A percentile compares a stretch with the other conserved stretches of the same genome.
phyloP scores from a whole-genome alignment of 2,113 vertebrate species.

The Cebus imitator region DNA sequence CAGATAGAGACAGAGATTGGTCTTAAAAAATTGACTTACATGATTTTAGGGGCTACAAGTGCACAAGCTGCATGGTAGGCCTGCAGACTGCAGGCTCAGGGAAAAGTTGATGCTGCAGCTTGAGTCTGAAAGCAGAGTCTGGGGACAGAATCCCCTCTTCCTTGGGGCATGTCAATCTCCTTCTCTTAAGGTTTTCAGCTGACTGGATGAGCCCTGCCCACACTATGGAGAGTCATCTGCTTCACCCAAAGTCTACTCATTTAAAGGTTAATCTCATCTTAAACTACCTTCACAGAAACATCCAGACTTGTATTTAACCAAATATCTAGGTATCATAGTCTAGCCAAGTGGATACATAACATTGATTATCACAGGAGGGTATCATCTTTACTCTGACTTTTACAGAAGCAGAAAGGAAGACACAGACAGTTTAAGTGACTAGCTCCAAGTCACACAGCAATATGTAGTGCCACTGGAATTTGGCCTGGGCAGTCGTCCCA shows the following conservation, averaged over 20 bases:
- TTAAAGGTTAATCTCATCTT: not conserved
- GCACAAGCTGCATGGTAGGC: accelerated
- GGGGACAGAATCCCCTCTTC: not conserved
- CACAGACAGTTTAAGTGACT: not conserved
- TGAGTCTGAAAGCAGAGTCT: not conserved
- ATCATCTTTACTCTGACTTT: not conserved
- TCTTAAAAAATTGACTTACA: not conserved
- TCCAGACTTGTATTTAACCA: not conserved
- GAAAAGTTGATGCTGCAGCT: accelerated
- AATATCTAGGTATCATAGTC: accelerated
- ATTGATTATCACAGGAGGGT: not conserved
- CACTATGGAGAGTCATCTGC: accelerated
- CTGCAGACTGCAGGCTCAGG: not conserved
- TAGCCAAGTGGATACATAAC: not conserved
- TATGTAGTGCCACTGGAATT: not conserved
- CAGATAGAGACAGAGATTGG: not conserved
- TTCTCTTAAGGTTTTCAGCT: not conserved
- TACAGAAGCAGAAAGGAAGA: not conserved
- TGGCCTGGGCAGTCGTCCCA: not conserved
- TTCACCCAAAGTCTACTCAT: not conserved
- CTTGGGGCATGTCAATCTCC: not conserved
- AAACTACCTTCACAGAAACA: not conserved
- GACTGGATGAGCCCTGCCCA: not conserved
- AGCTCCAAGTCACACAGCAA: not conserved
- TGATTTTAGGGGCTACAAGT: not conserved